Conservation (phyloP, 2,113 vertebrate species). For the Clarias magur region DNA sequence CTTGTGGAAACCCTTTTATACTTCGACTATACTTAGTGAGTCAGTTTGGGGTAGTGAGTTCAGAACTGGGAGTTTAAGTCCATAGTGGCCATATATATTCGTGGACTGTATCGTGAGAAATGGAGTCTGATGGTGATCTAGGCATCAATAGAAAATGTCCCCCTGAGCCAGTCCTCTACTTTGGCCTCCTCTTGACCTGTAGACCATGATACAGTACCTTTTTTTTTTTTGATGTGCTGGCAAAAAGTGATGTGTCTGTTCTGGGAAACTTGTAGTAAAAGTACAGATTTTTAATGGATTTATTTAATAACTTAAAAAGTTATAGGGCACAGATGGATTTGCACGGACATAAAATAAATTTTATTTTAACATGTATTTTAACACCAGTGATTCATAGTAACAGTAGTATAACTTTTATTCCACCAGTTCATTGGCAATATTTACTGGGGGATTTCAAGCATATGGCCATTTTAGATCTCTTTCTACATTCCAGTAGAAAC, state of each 20-base stretch:
- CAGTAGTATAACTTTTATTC: neutral
- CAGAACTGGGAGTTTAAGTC: too few species aligned
- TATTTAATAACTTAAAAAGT: neutral
- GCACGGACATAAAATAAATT: neutral
- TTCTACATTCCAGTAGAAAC: constrained; percentile 6
- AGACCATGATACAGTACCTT: too few species aligned
- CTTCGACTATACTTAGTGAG: too few species aligned
- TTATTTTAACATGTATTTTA: neutral
- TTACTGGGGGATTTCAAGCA: neutral
- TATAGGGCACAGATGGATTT: neutral
- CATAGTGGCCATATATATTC: too few species aligned
- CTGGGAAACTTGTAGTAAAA: neutral
- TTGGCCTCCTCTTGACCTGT: too few species aligned
- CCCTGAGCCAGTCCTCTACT: too few species aligned
- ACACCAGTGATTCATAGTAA: neutral
- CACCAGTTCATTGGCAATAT: neutral
- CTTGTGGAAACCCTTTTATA: too few species aligned
- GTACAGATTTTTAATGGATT: neutral
- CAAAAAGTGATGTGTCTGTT: neutral
- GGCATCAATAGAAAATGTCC: too few species aligned
- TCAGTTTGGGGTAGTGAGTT: too few species aligned
- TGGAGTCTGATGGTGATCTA: too few species aligned
- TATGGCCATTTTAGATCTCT: constrained; percentile 15
- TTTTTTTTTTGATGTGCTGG: neutral
- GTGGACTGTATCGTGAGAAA: too few species aligned